Percentiles rank a stretch among this genome's conserved stretches.
These are phyloP conservation scores for Hiodon alosoides DNA, from an alignment of 2,113 vertebrate species.

Conservation along the genomic window DNA sequence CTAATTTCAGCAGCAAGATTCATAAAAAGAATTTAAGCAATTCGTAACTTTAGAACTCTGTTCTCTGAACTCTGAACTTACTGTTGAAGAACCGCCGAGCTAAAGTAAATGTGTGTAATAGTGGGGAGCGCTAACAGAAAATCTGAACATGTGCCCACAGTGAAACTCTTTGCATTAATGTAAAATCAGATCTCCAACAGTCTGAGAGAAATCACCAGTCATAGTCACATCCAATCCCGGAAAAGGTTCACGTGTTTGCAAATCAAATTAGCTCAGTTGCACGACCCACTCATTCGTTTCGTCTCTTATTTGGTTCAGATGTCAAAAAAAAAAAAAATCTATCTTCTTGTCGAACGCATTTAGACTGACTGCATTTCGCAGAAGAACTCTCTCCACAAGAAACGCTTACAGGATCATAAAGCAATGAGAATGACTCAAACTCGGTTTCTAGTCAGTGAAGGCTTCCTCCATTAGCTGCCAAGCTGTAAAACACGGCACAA, in stretches of 20 bases:
- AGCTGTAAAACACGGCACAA: conserved; percentile 12
- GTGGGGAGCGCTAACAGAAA: background rate
- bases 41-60: conserved; percentile 8
- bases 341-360: conserved; percentile 5
- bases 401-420: background rate
- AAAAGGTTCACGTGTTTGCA: background rate
- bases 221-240: background rate
- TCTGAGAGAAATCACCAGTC: conserved; percentile 2
- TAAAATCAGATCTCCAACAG: background rate
- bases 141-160: background rate
- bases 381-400: too few species aligned
- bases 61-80: conserved; percentile 1
- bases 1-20: conserved; percentile 35
- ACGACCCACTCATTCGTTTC: conserved; percentile 12
- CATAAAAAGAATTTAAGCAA: background rate
- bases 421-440: background rate
- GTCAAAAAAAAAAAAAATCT: conserved; percentile 15
- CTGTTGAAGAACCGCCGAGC: conserved; percentile 10
- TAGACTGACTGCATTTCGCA: background rate
- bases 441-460: background rate
- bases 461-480: conserved; percentile 32
- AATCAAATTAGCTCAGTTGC: conserved; percentile 11
- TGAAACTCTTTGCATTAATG: background rate
- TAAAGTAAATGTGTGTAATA: conserved; percentile 3
- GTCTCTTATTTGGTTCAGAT: conserved; percentile 12